Evolutionary conservation across 2,888 invertebrate species (phyloP).

Genomic region (Germaria angustata): DNA sequence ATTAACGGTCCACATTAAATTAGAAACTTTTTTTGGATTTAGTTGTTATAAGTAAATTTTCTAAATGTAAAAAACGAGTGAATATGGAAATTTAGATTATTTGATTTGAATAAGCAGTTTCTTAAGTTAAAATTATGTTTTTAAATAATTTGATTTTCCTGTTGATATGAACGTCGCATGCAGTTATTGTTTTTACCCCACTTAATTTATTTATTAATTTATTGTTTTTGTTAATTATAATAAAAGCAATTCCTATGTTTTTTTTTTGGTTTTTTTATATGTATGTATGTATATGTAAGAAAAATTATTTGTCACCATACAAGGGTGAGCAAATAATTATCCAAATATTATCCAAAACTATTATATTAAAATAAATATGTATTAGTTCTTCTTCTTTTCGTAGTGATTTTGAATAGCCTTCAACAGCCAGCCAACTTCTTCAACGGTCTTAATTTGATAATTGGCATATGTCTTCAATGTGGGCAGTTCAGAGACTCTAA

Average conservation of each 20-base stretch:
- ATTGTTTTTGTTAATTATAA: slow-evolving; percentile 44
- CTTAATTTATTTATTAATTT: slow-evolving; percentile 49
- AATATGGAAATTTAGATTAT: no score
- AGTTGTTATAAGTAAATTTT: no score
- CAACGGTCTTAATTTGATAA: slow-evolving; percentile 86
- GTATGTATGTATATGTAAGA: no score
- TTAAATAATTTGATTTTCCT: no score
- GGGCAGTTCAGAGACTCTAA: slow-evolving; percentile 86
- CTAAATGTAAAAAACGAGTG: no score
- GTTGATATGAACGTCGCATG: no score
- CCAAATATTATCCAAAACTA: slow-evolving; percentile 31
- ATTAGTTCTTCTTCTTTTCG: slow-evolving; percentile 77
- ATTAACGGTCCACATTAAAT: no score
- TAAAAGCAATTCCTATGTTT: slow-evolving; percentile 44
- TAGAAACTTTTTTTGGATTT: no score
- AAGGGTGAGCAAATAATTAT: slow-evolving; percentile 25
- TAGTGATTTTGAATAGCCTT: slow-evolving; percentile 83
- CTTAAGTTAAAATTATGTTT: no score
- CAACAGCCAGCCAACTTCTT: slow-evolving; percentile 87
- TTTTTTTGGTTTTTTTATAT: slow-evolving; percentile 23
- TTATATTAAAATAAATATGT: slow-evolving; percentile 9
- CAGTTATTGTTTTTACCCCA: slow-evolving; percentile 18
- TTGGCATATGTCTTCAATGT: slow-evolving; percentile 87
- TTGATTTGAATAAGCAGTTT: no score
- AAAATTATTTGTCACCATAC: slow-evolving; percentile 34